These are phyloP conservation scores for Phylloscopus trochilus DNA, from an alignment of 2,113 vertebrate genomes.

Conservation along the genomic window DNA sequence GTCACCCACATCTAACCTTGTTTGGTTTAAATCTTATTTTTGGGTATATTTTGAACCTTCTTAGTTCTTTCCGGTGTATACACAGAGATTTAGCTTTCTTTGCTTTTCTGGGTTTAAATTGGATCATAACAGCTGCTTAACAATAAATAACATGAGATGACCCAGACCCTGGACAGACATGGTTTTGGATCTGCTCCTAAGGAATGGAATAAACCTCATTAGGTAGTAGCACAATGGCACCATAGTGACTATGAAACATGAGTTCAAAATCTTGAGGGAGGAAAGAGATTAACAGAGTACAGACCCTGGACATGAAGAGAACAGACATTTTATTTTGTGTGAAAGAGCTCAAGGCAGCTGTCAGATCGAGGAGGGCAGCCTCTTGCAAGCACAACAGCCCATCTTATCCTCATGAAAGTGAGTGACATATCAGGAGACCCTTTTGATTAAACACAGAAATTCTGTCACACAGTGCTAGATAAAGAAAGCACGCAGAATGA, in stretches of 20 bases:
- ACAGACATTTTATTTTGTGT: not conserved
- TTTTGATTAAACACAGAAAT: not conserved
- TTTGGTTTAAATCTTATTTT: not conserved
- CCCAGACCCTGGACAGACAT: rapidly evolving
- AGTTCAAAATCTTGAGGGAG: not conserved
- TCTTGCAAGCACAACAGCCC: not conserved
- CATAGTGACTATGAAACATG: not conserved
- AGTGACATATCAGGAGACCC: not conserved
- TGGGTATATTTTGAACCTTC: too few relatives aligned
- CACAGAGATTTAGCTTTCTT: not conserved
- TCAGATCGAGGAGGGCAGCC: not conserved
- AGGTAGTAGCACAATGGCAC: not conserved
- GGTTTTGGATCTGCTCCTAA: not conserved
- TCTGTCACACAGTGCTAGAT: not conserved
- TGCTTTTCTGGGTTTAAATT: too few relatives aligned
- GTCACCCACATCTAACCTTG: not conserved
- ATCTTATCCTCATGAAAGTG: not conserved
- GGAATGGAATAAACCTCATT: not conserved
- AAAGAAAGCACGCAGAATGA: not conserved
- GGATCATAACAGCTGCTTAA: too few relatives aligned
- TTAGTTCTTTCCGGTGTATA: not conserved
- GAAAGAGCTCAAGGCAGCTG: not conserved
- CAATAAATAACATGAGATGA: not conserved
- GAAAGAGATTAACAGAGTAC: not conserved
- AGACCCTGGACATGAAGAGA: not conserved